Conservation (phyloP, 2,888 invertebrate species). For the Dasypolia templi region DNA sequence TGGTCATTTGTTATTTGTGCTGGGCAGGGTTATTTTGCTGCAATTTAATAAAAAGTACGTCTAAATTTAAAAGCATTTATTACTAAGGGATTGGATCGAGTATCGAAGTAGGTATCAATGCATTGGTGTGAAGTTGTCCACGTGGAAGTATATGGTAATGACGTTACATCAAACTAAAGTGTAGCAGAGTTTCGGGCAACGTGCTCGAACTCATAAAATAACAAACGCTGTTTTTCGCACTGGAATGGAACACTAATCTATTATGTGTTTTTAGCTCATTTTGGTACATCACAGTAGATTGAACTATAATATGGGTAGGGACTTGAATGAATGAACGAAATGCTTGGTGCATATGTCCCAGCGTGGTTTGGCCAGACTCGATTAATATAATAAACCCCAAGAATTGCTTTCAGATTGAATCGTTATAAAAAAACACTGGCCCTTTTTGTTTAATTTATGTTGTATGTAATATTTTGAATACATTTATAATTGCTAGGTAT, state of each 20-base stretch:
- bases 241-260: not conserved
- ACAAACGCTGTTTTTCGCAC: not conserved
- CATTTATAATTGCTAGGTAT: too few relatives aligned
- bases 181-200: not conserved
- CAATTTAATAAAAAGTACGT: constrained; percentile 15
- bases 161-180: not conserved
- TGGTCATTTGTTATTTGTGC: not conserved
- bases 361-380: too few relatives aligned
- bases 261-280: not conserved
- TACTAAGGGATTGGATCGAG: not conserved
- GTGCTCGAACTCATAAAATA: not conserved
- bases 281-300: too few relatives aligned
- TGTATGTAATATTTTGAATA: too few relatives aligned
- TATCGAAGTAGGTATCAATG: not conserved
- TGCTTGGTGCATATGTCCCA: too few relatives aligned
- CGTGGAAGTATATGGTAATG: not conserved
- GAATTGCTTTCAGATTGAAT: too few relatives aligned
- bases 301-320: not conserved
- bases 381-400: too few relatives aligned
- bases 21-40: constrained; percentile 6
- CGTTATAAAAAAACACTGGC: too few relatives aligned
- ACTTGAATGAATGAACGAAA: too few relatives aligned
- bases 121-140: not conserved
- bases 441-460: too few relatives aligned
- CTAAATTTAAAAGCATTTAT: not conserved